Base-by-base conservation (phyloP, 2,888 invertebrate species). In the Ornithoptera priamus region DNA sequence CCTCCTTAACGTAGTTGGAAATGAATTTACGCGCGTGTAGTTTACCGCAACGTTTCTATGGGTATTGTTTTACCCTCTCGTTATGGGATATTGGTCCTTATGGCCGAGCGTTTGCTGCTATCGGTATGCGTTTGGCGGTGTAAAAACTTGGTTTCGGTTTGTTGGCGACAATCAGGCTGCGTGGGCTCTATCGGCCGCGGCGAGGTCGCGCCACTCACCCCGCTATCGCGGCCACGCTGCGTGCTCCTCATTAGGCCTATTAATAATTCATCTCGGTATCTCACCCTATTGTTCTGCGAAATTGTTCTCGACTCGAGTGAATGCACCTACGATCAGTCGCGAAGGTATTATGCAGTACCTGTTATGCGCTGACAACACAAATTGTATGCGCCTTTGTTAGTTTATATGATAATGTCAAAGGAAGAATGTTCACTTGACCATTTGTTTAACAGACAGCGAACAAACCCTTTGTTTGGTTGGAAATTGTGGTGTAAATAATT, bases 91-190 rank as follows among this genome's bases (percentile, higher is more conserved):
- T 73, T 77, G 64, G 66, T 58, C 74, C 73, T 73, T 77, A 76
- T 67, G 36, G 36, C 70, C 22, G 36, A 18, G 67, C 65, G 59
- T 67, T 75, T 75, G 74, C 72, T 71, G 70, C 74, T 75, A 64
- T 63, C 74, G 68, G 77, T 71, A 73, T 70, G 68, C 70, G 72
- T 66, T 73, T 73, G 75, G 73, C 72, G 74, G 74, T 77, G 78
- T 81, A 81, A 81, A 84, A 82, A 78, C 74, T 77, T 82, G 80
- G 81, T 80, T 84, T 85, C 77, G 82, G 81, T 72, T 82, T 76
- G 84, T 77, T 82, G 92, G 92, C 90, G 92, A 91, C 92, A 90
- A 89, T 87, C 90, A 83, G 92, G 88, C 92, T 92, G 91, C 92
- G 92, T 90, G 91, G 92, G 92, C 88, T 81, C 86, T 90, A 90